phyloP scores from a whole-genome alignment of 2,888 invertebrate species.

The Synergus laeviventris region DNA sequence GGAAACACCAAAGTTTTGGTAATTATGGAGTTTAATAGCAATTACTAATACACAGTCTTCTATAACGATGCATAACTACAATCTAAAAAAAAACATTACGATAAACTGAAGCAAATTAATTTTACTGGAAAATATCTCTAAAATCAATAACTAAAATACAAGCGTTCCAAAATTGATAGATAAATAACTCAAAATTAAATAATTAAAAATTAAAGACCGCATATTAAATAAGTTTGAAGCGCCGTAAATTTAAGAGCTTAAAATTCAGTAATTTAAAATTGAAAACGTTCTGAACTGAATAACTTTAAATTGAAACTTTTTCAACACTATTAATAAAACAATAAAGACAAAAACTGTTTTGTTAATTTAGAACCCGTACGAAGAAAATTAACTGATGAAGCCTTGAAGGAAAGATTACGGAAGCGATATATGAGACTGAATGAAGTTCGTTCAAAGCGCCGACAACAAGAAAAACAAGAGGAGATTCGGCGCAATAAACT shows the following conservation, averaged over 20 bases:
- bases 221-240: too few species aligned
- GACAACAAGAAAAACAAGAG: slow-evolving; percentile 79
- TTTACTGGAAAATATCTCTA: neutral
- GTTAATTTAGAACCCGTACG: slow-evolving; percentile 62
- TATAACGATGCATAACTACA: neutral
- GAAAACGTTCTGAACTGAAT: too few species aligned
- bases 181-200: too few species aligned
- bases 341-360: slow-evolving; percentile 23
- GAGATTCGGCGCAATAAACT: slow-evolving; percentile 82
- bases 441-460: slow-evolving; percentile 82
- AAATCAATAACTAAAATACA: too few species aligned
- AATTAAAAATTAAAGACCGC: too few species aligned
- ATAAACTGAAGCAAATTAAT: neutral
- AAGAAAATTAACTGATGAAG: slow-evolving; percentile 77
- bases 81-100: neutral
- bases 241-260: neutral
- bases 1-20: neutral
- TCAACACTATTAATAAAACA: neutral
- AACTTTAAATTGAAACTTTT: neutral
- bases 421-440: slow-evolving; percentile 83
- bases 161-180: too few species aligned
- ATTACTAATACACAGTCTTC: neutral
- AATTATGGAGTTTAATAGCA: slow-evolving; percentile 3
- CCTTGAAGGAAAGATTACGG: slow-evolving; percentile 80
- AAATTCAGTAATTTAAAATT: too few species aligned